Base-by-base conservation (phyloP, 2,113 vertebrate species). In the Oenanthe oenanthe region DNA sequence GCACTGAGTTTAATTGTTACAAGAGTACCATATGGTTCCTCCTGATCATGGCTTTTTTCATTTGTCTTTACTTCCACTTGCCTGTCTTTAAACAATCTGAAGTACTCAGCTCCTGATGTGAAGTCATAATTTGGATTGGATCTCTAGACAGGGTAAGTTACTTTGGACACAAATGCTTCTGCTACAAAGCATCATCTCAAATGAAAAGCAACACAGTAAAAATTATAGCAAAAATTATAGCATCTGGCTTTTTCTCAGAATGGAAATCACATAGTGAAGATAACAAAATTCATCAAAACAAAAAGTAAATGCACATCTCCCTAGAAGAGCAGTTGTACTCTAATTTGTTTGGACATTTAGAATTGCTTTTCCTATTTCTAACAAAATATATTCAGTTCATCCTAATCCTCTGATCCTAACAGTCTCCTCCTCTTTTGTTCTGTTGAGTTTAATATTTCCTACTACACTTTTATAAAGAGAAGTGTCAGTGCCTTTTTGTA, bases 11-110 rank as follows among this genome's bases (percentile, higher is more conserved):
- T 91, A 89, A 91, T 61, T 89, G 78, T 92, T 94, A 88, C 85
- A 89, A 73, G 48, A 83, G 21, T 13, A 88, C 81, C 94, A 95
- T 94, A 94, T 88, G 93, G 85, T 50, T 95, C 38, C 54, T 88
- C 67, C 92, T 89, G 50, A 94, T 82, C 81, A 28, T 2, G 7
- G 48, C 7, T 72, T 60, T 71, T 58, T 61, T 29, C 22, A 70
- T 68, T 78, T 78, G 26, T 47, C 86, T 91, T 89, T 57, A 79
- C 38, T 95, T 90, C 47, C n/a, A 82, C 65, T 87, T 89, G 77
- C 38, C 8, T 77, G 32, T 50, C 65, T 91, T 74, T 11, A 73
- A 88, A 74, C 50, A 78, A 76, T 48, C 57, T 61, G 61, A 84
- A 92, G 92, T 75, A 71, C 40, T 72, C 40, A 79, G 45, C 29